A percentile compares a stretch with the other conserved stretches of the same genome.
phyloP scores from a whole-genome alignment of 1,140 invertebrate genomes.

The Phocides pigmalion region DNA sequence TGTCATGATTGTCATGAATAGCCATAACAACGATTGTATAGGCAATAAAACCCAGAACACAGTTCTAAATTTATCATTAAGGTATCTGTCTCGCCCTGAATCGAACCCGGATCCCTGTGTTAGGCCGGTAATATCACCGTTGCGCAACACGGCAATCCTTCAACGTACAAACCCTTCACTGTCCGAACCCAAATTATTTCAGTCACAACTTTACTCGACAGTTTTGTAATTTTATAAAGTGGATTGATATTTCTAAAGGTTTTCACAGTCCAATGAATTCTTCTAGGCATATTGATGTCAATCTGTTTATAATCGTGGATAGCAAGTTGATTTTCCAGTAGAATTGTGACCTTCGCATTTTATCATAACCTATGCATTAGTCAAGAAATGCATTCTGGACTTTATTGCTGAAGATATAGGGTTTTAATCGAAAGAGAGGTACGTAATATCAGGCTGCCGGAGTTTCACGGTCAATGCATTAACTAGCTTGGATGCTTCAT shows the following conservation, averaged over 20 bases:
- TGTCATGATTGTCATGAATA: too few relatives aligned
- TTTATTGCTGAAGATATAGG: neutral
- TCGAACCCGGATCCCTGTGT: too few relatives aligned
- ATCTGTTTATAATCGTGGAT: slow-evolving; percentile 9
- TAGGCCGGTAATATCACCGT: too few relatives aligned
- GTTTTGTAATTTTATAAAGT: slow-evolving; percentile 2
- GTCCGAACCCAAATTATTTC: slow-evolving; percentile 6
- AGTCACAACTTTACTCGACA: slow-evolving; percentile 2
- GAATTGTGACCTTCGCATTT: slow-evolving; percentile 29
- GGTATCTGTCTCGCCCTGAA: too few relatives aligned
- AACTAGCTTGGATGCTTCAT: slow-evolving; percentile 1
- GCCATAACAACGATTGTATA: too few relatives aligned
- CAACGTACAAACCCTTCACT: neutral
- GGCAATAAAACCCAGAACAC: too few relatives aligned
- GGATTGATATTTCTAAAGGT: neutral
- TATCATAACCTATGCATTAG: neutral
- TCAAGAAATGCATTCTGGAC: neutral
- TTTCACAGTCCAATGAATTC: slow-evolving; percentile 4
- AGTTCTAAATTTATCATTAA: too few relatives aligned
- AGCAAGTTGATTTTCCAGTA: slow-evolving; percentile 22
- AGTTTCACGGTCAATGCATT: slow-evolving; percentile 21
- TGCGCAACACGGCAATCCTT: neutral
- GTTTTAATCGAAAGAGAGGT: neutral
- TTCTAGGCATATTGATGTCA: neutral
- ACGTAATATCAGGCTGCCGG: neutral